phyloP scores from a whole-genome alignment of 2,888 invertebrate genomes.

The Nematopogon swammerdamellus region DNA sequence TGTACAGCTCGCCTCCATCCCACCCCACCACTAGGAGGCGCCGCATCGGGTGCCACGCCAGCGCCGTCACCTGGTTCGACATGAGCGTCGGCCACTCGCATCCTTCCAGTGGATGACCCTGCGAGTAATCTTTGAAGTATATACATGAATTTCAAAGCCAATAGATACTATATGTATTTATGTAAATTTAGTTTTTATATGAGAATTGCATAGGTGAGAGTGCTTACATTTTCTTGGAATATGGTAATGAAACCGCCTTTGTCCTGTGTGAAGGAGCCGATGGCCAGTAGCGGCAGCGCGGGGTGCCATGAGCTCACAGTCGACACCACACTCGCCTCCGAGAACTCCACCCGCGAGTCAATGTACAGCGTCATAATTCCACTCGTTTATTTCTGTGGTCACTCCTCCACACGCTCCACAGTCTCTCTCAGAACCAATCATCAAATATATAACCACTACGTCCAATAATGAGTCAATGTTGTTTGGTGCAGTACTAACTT shows the following conservation, averaged over 20 bases:
- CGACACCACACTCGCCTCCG: slow-evolving; percentile 72
- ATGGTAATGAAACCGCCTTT: slow-evolving; percentile 86
- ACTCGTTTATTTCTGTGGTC: too few species aligned
- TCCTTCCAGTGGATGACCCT: slow-evolving; percentile 74
- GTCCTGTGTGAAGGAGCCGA: slow-evolving; percentile 84
- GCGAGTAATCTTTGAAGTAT: slow-evolving; percentile 18
- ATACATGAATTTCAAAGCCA: background rate
- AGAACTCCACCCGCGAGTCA: slow-evolving; percentile 77
- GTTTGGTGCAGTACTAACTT: too few species aligned
- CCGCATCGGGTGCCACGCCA: slow-evolving; percentile 88
- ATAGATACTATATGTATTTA: background rate
- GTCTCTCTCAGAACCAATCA: too few species aligned
- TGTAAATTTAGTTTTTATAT: too few species aligned
- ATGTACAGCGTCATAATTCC: slow-evolving; percentile 79
- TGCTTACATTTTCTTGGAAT: slow-evolving; percentile 78
- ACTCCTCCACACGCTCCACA: background rate
- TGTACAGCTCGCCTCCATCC: slow-evolving; percentile 88
- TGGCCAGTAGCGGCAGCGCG: slow-evolving; percentile 74
- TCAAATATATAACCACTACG: too few species aligned
- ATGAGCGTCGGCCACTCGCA: slow-evolving; percentile 73
- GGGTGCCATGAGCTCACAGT: slow-evolving; percentile 84
- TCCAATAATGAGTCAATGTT: too few species aligned
- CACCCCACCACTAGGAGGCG: slow-evolving; percentile 82
- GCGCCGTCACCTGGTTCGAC: slow-evolving; percentile 75
- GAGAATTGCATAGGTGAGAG: too few species aligned